phyloP scores from a whole-genome alignment of 2,113 vertebrate genomes.

The Crocuta crocuta region DNA sequence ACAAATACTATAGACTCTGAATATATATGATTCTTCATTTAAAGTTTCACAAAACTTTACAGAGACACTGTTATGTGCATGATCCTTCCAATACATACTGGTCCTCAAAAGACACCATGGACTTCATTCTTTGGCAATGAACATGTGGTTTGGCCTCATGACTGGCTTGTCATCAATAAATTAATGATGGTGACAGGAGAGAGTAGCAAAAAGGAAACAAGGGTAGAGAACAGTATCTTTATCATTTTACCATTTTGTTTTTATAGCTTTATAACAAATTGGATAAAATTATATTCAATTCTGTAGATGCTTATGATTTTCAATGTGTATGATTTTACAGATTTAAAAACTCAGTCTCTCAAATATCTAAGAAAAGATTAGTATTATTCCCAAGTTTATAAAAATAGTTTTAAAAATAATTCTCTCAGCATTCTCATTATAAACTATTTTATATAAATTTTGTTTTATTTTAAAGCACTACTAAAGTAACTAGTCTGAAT shows the following conservation, averaged over 20 bases:
- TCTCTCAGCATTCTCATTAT: not conserved
- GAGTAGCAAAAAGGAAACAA: not conserved
- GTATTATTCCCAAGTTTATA: constrained; percentile 25
- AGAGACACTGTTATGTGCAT: not conserved
- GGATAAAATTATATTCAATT: not conserved
- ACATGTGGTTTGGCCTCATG: not conserved
- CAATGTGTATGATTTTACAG: not conserved
- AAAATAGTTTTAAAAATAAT: constrained; percentile 25
- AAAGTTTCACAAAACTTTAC: not conserved
- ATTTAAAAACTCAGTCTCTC: constrained; percentile 11
- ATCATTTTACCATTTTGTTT: constrained; percentile 2
- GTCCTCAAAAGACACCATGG: not conserved
- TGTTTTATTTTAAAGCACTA: not conserved
- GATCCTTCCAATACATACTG: not conserved
- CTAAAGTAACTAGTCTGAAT: constrained; percentile 3
- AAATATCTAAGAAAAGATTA: constrained; percentile 44
- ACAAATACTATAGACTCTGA: not conserved
- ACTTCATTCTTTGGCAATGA: not conserved
- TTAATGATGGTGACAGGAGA: not conserved
- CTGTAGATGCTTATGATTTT: not conserved
- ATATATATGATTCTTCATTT: not conserved
- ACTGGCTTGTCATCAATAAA: not conserved
- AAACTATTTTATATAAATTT: constrained; percentile 16
- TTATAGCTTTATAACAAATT: not conserved
- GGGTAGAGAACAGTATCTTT: not conserved